These are phyloP conservation scores for Speoplatyrhinus poulsoni DNA, from an alignment of 2,113 vertebrate genomes.

Conservation along the genomic window DNA sequence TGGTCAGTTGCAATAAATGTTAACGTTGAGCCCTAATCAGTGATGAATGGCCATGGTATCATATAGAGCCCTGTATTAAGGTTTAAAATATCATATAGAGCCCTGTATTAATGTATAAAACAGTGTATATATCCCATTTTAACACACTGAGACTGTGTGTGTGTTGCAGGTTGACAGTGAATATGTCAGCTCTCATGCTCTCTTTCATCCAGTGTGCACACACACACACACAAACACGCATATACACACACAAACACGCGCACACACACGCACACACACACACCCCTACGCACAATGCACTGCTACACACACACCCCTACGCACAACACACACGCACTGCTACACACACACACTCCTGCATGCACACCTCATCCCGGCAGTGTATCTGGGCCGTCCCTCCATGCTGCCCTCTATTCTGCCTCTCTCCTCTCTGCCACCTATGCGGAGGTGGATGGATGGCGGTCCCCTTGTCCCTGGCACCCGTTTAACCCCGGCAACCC, in stretches of 20 bases:
- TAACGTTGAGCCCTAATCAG: no score
- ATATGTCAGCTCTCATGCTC: no score
- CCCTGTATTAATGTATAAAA: no score
- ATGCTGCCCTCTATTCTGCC: constrained; percentile 55
- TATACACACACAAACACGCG: constrained; percentile 3
- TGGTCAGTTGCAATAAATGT: no score
- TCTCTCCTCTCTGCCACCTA: constrained; percentile 40
- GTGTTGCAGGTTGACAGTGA: no score
- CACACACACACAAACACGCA: not conserved
- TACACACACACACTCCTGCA: constrained; percentile 35
- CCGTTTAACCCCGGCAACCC: constrained; percentile 65
- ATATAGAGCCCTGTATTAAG: no score
- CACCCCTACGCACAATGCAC: not conserved
- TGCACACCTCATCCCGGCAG: constrained; percentile 39
- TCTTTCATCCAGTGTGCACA: no score
- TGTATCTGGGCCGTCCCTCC: constrained; percentile 53
- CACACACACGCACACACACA: constrained; percentile 8
- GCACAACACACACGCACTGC: constrained; percentile 18
- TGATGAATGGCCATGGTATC: no score
- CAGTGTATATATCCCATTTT: no score
- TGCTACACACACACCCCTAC: not conserved
- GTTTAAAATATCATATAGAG: no score
- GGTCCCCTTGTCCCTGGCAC: constrained; percentile 44
- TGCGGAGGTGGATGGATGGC: constrained; percentile 54
- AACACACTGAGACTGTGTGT: no score